Base-by-base conservation (phyloP, 2,888 invertebrate genomes). In the Chloroclysta siterata region DNA sequence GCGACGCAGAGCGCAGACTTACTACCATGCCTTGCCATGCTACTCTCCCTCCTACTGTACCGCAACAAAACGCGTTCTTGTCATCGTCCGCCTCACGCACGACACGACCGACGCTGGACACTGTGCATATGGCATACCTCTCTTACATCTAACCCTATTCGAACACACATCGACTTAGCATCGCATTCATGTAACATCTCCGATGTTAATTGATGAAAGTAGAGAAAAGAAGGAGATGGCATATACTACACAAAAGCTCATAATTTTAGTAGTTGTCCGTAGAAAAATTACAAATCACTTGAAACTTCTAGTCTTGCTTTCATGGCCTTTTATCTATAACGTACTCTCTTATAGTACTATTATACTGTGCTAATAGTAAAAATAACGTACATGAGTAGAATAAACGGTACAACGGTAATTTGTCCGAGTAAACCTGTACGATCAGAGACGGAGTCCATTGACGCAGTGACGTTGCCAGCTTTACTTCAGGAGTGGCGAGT, bases 11-110 rank as follows among this genome's bases (percentile, higher is more conserved):
- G 46, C 51, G 57, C 72, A 69, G 71, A 66, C 76, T 77, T 10
- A 39, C 36, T 83, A 70, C 73, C 71, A 74, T 70, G 75, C 82
- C 79, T 83, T 15, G 71, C 73, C 72, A 74, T 69, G 75, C 82
- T 79, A 83, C 86, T 86, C 84, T 83, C 17, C 17, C 82, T 83
- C 17, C 17, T 82, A 80, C 83, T 84, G 78, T 85, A 83, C 87
- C 86, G 87, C 87, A 85, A 82, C 80, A 80, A 80, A 76, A 79
- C 74, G 79, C 79, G 76, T 74, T 77, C 78, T 72, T 75, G 72
- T 70, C 73, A 72, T 78, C 76, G 69, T 72, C 75, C 72, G 15
- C 51, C 53, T 44, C 8, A 44, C 33, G 33, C 33, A 22, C 36
- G 17, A 28, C 60, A 33, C 33, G 50, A 33, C 29, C 14, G 29